Evolutionary conservation across 2,888 invertebrate genomes (phyloP).

Genomic region (Philonicus albiceps): DNA sequence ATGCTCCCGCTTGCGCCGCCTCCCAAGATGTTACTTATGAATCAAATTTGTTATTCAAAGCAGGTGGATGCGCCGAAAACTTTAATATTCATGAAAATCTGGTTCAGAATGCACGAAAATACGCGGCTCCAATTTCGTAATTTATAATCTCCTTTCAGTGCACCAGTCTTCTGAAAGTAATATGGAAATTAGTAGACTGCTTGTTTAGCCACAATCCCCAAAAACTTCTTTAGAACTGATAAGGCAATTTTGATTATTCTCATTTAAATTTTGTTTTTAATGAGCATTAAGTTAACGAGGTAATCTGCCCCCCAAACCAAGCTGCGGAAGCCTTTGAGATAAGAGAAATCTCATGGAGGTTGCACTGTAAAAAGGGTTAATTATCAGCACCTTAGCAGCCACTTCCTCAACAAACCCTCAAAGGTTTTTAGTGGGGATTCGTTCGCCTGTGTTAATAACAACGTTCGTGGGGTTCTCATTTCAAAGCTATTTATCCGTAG

Average conservation of each 20-base stretch:
- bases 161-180: neutral
- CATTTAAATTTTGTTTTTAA: neutral
- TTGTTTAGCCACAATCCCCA: neutral
- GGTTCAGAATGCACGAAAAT: slow-evolving; percentile 12
- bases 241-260: neutral
- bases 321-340: neutral
- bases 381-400: neutral
- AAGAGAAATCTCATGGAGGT: neutral
- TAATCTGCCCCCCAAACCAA: neutral
- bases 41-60: slow-evolving; percentile 36
- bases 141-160: slow-evolving; percentile 15
- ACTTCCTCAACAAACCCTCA: neutral
- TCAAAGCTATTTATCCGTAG: neutral
- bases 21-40: slow-evolving; percentile 26
- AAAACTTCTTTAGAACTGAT: neutral
- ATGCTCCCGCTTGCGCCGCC: neutral
- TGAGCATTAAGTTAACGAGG: neutral
- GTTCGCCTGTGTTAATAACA: neutral
- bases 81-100: slow-evolving; percentile 34
- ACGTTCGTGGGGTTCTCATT: neutral
- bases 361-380: neutral
- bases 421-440: neutral
- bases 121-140: slow-evolving; percentile 6
- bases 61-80: slow-evolving; percentile 11
- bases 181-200: neutral